phyloP scores from a whole-genome alignment of 1,140 invertebrate species.

The Pomacea maculata region DNA sequence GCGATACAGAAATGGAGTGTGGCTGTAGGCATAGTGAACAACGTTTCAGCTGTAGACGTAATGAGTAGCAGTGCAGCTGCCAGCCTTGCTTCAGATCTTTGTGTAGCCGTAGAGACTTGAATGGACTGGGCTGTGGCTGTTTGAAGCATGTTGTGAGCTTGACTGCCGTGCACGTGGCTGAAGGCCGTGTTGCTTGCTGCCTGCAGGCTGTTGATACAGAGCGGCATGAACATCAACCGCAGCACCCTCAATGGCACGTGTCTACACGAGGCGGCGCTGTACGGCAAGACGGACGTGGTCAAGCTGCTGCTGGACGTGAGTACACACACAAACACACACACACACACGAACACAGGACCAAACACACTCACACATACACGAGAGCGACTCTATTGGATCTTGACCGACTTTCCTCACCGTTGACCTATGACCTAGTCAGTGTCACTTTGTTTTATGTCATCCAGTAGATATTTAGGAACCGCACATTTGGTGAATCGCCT shows the following conservation, averaged over 20 bases:
- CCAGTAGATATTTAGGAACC: neutral
- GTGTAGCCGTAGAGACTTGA: too few species aligned
- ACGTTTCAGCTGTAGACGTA: too few species aligned
- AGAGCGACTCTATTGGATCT: too few species aligned
- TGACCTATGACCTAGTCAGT: too few species aligned
- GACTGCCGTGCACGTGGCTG: neutral
- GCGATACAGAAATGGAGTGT: too few species aligned
- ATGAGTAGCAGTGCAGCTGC: too few species aligned
- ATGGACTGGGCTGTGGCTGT: too few species aligned
- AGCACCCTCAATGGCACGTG: conserved; percentile 63
- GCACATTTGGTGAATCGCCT: too few species aligned
- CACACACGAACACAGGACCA: neutral
- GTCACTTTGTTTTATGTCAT: neutral
- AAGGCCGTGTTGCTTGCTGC: neutral
- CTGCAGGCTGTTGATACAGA: conserved; percentile 63
- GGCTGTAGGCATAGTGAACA: too few species aligned
- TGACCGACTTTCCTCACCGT: too few species aligned
- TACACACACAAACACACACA: conserved; percentile 11
- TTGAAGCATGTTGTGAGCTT: too few species aligned
- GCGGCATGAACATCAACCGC: conserved; percentile 65
- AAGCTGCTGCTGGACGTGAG: conserved; percentile 65
- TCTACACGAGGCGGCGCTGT: conserved; percentile 66
- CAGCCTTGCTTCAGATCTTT: too few species aligned
- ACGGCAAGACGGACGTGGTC: conserved; percentile 66
- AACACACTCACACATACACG: neutral